These are phyloP conservation scores for Corydoras sp. DNA, from an alignment of 2,113 vertebrate species.

Conservation along the genomic window DNA sequence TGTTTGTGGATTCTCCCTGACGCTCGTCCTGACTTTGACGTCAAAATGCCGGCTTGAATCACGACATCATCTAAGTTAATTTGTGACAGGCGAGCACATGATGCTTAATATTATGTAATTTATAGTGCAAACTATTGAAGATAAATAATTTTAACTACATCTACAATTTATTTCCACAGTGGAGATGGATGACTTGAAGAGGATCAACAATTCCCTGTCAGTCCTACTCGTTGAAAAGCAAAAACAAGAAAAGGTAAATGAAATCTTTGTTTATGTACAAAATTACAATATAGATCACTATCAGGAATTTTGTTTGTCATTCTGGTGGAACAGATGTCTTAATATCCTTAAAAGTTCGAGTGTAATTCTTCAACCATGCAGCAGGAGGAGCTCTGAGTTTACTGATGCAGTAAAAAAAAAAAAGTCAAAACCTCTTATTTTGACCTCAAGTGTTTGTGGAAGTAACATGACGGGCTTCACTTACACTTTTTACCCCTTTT, in stretches of 20 bases:
- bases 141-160: too few relatives aligned
- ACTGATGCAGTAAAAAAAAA: not conserved
- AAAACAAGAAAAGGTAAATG: constrained; percentile 82
- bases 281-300: not conserved
- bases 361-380: constrained; percentile 19
- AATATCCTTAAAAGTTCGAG: not conserved
- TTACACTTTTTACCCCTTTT: not conserved
- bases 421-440: too few relatives aligned
- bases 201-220: constrained; percentile 77
- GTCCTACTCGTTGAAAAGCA: constrained; percentile 83
- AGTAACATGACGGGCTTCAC: too few relatives aligned
- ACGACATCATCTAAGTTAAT: too few relatives aligned
- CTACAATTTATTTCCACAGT: constrained; percentile 53
- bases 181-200: constrained; percentile 85
- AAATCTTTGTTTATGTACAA: not conserved
- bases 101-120: too few relatives aligned
- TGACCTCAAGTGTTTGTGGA: too few relatives aligned
- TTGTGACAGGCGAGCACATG: too few relatives aligned
- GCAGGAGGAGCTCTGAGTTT: constrained; percentile 27
- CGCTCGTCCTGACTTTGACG: too few relatives aligned
- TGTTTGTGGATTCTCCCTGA: too few relatives aligned
- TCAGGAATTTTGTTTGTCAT: not conserved
- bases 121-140: too few relatives aligned
- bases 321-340: not conserved
- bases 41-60: too few relatives aligned